These are phyloP conservation scores for Pelmatolapia mariae DNA, from an alignment of 2,113 vertebrate species.

Conservation along the genomic window DNA sequence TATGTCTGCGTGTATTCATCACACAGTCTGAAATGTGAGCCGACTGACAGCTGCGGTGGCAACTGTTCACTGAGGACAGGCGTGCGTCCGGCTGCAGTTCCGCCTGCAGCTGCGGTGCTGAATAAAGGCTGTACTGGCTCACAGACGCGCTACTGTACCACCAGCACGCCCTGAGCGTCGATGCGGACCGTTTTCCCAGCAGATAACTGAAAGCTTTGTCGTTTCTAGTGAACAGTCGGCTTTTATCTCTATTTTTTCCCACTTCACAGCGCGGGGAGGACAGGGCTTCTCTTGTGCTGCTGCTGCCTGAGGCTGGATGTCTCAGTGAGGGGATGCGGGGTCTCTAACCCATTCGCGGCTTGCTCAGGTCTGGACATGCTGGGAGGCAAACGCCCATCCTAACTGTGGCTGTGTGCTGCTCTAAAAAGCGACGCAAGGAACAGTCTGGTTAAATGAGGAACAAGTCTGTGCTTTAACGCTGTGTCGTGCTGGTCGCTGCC, in stretches of 20 bases:
- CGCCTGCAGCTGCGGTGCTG: neutral
- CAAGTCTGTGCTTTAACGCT: neutral
- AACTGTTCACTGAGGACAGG: neutral
- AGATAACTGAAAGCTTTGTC: constrained; percentile 13
- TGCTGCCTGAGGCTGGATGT: neutral
- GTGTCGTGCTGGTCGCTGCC: neutral
- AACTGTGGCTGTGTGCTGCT: neutral
- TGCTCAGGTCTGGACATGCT: constrained; percentile 29
- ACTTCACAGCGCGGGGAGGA: neutral
- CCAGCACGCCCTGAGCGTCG: neutral
- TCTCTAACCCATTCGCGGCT: neutral
- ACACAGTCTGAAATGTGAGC: constrained; percentile 12
- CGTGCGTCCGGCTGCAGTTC: constrained; percentile 20
- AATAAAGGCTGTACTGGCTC: neutral
- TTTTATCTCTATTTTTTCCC: neutral
- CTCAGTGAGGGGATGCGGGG: neutral
- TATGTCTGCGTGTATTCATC: neutral
- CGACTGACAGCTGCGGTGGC: constrained; percentile 34
- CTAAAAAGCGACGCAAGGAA: neutral
- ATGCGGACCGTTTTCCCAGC: neutral
- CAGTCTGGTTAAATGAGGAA: neutral
- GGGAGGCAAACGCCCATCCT: neutral
- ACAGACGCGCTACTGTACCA: neutral
- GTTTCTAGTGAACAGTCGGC: neutral
- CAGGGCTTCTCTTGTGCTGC: neutral